phyloP scores from a whole-genome alignment of 1,140 invertebrate species.

The Drosophila bocki region DNA sequence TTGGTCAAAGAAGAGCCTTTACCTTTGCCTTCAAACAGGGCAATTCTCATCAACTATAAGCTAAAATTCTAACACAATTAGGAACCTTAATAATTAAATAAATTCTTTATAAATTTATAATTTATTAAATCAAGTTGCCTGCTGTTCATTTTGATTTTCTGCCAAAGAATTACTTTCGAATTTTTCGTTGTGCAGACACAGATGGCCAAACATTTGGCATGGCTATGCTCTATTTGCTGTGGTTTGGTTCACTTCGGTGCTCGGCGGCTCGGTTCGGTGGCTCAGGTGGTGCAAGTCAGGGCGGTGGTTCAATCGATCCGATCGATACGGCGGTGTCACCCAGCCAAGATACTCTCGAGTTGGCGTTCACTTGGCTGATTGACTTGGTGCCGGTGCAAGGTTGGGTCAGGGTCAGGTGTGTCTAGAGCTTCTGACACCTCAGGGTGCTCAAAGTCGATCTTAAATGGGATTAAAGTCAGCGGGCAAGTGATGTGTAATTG shows the following conservation, averaged over 20 bases:
- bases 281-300: conserved; percentile 33
- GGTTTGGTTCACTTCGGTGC: conserved; percentile 11
- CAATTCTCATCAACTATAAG: too few species aligned
- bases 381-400: conserved; percentile 26
- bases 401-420: conserved; percentile 37
- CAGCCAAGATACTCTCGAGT: not conserved
- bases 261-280: conserved; percentile 21
- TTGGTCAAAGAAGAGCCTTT: too few species aligned
- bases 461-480: conserved; percentile 2
- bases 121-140: too few species aligned
- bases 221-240: conserved; percentile 70
- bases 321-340: conserved; percentile 24
- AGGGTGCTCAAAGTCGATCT: conserved; percentile 11
- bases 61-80: too few species aligned
- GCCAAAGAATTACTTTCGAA: conserved; percentile 58
- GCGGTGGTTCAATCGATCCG: conserved; percentile 21
- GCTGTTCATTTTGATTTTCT: not conserved
- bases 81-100: too few species aligned
- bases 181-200: conserved; percentile 47
- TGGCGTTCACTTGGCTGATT: conserved; percentile 29
- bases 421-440: conserved; percentile 24
- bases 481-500: conserved; percentile 1
- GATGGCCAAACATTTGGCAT: conserved; percentile 67
- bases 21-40: too few species aligned
- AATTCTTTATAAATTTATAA: too few species aligned